Conservation (phyloP, 2,888 invertebrate species). For the Tanypteryx hageni region DNA sequence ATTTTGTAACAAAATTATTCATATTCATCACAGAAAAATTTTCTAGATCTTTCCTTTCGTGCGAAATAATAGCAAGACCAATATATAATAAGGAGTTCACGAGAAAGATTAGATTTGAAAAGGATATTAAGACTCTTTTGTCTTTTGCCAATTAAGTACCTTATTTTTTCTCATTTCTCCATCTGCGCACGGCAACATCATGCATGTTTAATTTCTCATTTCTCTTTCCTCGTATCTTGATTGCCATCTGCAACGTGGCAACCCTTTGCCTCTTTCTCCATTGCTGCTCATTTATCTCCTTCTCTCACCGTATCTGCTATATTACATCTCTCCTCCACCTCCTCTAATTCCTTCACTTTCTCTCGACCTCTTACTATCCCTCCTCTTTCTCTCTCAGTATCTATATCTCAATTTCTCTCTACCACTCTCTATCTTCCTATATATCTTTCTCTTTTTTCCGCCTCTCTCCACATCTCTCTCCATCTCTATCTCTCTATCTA, state of each 20-base stretch:
- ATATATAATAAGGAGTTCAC: no score
- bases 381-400: no score
- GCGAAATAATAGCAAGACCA: no score
- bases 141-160: background rate
- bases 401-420: background rate
- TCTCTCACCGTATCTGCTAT: background rate
- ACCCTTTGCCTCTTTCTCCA: background rate
- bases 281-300: conserved; percentile 5
- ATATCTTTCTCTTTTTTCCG: background rate
- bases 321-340: background rate
- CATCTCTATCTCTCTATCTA: background rate
- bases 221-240: background rate
- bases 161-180: background rate
- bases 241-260: background rate
- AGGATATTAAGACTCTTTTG: background rate
- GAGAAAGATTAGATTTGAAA: background rate
- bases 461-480: background rate
- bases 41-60: no score
- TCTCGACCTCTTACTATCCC: no score
- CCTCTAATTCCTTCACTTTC: background rate
- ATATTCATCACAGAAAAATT: no score
- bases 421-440: background rate
- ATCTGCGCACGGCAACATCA: background rate
- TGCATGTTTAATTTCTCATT: background rate
- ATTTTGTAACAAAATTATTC: no score